These are phyloP conservation scores for Diarsia dahlii DNA, from an alignment of 2,888 invertebrate species.

Conservation along the genomic window DNA sequence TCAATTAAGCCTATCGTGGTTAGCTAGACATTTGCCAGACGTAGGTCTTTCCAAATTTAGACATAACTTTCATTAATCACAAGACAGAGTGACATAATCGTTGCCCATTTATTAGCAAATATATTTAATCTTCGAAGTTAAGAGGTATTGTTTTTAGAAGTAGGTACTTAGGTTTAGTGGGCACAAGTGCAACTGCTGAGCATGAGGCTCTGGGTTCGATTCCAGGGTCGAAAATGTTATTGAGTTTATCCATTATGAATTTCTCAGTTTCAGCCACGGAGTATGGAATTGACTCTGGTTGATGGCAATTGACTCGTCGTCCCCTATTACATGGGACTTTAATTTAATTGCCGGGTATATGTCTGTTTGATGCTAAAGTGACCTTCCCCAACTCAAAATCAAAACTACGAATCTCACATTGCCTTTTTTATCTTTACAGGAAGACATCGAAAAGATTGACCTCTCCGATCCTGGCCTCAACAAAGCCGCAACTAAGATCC, in stretches of 20 bases:
- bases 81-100: constrained; percentile 8
- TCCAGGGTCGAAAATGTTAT: too few relatives aligned
- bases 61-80: constrained; percentile 33
- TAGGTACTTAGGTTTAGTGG: not conserved
- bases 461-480: constrained; percentile 96
- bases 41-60: not conserved
- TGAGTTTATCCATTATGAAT: too few relatives aligned
- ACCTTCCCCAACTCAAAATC: not conserved
- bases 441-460: constrained; percentile 96
- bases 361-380: not conserved
- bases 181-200: too few relatives aligned
- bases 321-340: too few relatives aligned
- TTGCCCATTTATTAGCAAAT: constrained; percentile 5
- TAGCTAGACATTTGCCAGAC: constrained; percentile 14
- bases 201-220: not conserved
- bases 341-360: too few relatives aligned
- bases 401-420: not conserved
- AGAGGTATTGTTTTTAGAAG: not conserved
- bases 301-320: too few relatives aligned
- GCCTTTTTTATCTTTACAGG: constrained; percentile 76
- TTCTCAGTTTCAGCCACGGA: too few relatives aligned
- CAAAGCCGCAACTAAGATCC: constrained; percentile 97
- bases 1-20: constrained; percentile 14
- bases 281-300: too few relatives aligned
- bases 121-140: constrained; percentile 13